Percentiles rank a stretch among this genome's conserved stretches.
These are phyloP conservation scores for Fratercula arctica DNA, from an alignment of 2,797 vertebrate genomes.

Conservation along the genomic window DNA sequence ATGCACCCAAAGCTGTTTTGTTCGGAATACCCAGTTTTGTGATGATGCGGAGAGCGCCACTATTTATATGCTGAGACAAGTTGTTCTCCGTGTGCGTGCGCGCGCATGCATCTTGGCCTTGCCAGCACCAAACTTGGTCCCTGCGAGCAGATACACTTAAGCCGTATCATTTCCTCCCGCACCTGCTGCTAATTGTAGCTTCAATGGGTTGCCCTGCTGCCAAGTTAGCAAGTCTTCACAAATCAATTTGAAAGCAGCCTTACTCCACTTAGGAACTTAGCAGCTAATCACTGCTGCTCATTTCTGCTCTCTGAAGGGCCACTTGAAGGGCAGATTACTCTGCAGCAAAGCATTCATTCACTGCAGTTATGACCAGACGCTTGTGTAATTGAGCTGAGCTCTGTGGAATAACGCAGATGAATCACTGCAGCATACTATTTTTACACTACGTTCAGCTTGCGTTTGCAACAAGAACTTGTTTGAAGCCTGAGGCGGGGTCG, in stretches of 20 bases:
- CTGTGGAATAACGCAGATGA: constrained; percentile 59
- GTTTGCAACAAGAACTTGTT: constrained; percentile 36
- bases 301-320: constrained; percentile 66
- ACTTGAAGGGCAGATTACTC: constrained; percentile 70
- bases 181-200: constrained; percentile 68
- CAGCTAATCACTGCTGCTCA: constrained; percentile 68
- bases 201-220: constrained; percentile 62
- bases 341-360: constrained; percentile 65
- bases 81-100: not conserved
- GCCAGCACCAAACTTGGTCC: constrained; percentile 27
- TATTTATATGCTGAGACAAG: not conserved
- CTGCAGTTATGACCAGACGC: constrained; percentile 58
- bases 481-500: not conserved
- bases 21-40: not conserved
- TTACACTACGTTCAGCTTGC: constrained; percentile 23
- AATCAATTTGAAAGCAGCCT: constrained; percentile 69
- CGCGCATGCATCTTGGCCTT: not conserved
- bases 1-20: not conserved
- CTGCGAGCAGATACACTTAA: constrained; percentile 28
- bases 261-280: constrained; percentile 66
- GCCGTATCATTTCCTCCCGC: constrained; percentile 39
- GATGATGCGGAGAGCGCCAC: not conserved
- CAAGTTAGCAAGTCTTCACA: constrained; percentile 69
- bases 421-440: constrained; percentile 60
- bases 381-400: constrained; percentile 61